Percentiles rank a stretch among this genome's conserved stretches.
phyloP scores from a whole-genome alignment of 2,888 invertebrate species.

The Ectropis crepuscularia region DNA sequence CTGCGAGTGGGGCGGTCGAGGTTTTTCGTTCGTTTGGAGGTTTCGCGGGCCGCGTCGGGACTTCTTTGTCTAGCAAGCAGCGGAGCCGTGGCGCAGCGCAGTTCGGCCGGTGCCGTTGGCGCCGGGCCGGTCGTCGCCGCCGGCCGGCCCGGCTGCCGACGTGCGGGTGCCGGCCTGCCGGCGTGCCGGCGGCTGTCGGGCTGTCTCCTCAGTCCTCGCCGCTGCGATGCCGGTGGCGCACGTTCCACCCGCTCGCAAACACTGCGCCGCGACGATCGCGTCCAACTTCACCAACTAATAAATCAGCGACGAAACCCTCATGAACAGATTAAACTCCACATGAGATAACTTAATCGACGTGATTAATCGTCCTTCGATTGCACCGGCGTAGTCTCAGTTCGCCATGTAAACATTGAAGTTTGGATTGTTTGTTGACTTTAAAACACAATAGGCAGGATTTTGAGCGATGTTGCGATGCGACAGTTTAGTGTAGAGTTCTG shows the following conservation, averaged over 20 bases:
- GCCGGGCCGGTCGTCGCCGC: conserved; percentile 57
- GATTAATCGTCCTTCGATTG: conserved; percentile 74
- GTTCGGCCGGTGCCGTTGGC: conserved; percentile 33
- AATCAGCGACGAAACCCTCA: conserved; percentile 73
- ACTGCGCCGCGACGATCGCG: conserved; percentile 71
- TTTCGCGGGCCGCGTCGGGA: conserved; percentile 54
- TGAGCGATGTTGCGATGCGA: conserved; percentile 51
- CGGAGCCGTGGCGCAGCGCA: conserved; percentile 35
- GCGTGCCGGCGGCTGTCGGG: conserved; percentile 16
- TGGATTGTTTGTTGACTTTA: conserved; percentile 69
- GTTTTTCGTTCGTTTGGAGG: conserved; percentile 68
- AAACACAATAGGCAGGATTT: conserved; percentile 53
- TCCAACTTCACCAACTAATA: conserved; percentile 74
- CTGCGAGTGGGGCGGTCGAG: conserved; percentile 65
- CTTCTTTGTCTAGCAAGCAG: conserved; percentile 64
- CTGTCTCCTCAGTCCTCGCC: conserved; percentile 64
- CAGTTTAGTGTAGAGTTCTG: conserved; percentile 50
- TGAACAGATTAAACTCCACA: conserved; percentile 76
- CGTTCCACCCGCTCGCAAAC: conserved; percentile 61
- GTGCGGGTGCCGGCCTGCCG: neutral
- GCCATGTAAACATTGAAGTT: conserved; percentile 76
- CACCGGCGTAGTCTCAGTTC: conserved; percentile 64
- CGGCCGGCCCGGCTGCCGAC: conserved; percentile 41
- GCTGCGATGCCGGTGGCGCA: conserved; percentile 74
- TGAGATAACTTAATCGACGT: conserved; percentile 73